Percentiles rank a stretch among this genome's conserved stretches.
Evolutionary conservation across 2,113 vertebrate genomes (phyloP).

Genomic region (Deroptyus accipitrinus): DNA sequence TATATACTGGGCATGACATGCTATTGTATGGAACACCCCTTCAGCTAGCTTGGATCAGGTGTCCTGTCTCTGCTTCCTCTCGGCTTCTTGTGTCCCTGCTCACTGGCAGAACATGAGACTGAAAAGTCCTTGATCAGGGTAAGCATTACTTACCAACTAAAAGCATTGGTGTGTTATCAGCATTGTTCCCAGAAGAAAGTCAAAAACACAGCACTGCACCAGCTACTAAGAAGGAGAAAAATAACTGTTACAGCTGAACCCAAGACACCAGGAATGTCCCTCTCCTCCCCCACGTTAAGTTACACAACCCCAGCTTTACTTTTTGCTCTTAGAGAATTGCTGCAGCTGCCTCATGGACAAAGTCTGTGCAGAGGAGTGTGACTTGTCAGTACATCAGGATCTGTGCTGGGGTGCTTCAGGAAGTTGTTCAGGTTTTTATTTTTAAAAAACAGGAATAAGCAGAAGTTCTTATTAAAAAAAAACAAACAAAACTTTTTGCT

Average conservation of each 20-base stretch:
- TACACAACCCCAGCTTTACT: slow-evolving; percentile 15
- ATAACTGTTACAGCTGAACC: not conserved
- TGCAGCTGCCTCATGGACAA: not conserved
- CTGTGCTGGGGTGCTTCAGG: not conserved
- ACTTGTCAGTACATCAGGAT: slow-evolving; percentile 34
- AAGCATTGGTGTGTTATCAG: too few relatives aligned
- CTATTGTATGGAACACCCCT: too few relatives aligned
- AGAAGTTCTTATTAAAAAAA: not conserved
- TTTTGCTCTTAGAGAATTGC: slow-evolving; percentile 1
- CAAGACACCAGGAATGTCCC: not conserved
- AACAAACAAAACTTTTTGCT: not conserved
- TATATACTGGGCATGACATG: too few relatives aligned
- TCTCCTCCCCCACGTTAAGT: not conserved
- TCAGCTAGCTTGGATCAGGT: too few relatives aligned
- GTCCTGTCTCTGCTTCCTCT: too few relatives aligned
- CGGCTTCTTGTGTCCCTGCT: too few relatives aligned
- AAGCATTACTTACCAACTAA: too few relatives aligned
- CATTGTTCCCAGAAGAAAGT: too few relatives aligned
- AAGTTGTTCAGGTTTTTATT: not conserved
- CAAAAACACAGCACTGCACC: too few relatives aligned
- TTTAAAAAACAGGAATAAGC: not conserved
- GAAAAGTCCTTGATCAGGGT: too few relatives aligned
- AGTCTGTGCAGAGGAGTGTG: not conserved
- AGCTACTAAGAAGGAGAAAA: not conserved
- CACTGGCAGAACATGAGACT: too few relatives aligned